phyloP scores from a whole-genome alignment of 2,888 invertebrate genomes.

The Ganaspis brasiliensis region DNA sequence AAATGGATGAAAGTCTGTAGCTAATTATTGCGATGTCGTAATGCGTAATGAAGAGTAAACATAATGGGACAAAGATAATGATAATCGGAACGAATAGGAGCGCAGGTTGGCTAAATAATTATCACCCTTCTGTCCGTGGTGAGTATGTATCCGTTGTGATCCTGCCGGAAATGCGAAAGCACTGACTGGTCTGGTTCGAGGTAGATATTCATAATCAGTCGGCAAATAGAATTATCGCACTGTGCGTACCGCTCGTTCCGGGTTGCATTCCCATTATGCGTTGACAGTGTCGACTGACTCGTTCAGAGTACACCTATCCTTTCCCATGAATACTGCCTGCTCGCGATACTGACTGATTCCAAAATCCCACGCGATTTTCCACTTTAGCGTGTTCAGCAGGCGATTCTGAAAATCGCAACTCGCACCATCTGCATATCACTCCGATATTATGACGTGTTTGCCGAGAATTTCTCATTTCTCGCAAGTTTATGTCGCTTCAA shows the following conservation, averaged over 20 bases:
- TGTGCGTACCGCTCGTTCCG: conserved; percentile 68
- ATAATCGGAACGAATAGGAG: conserved; percentile 52
- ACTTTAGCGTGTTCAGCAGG: conserved; percentile 45
- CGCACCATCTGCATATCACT: neutral
- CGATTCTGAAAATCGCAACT: conserved; percentile 35
- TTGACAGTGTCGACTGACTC: conserved; percentile 51
- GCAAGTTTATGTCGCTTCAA: neutral
- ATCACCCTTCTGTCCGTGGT: conserved; percentile 73
- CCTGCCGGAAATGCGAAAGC: conserved; percentile 69
- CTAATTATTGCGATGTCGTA: conserved; percentile 28
- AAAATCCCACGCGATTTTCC: conserved; percentile 56
- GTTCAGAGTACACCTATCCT: conserved; percentile 50
- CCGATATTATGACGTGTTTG: neutral
- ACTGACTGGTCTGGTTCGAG: conserved; percentile 72
- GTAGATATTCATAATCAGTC: conserved; percentile 79
- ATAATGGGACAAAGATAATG: conserved; percentile 46
- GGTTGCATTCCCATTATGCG: conserved; percentile 59
- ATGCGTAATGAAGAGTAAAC: conserved; percentile 34
- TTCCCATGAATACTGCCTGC: conserved; percentile 49
- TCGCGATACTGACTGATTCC: conserved; percentile 47
- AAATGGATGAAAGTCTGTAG: neutral
- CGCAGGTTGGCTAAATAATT: conserved; percentile 74
- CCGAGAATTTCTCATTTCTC: neutral
- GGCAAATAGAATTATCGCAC: conserved; percentile 79
- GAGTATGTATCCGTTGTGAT: conserved; percentile 63